phyloP scores from a whole-genome alignment of 2,888 invertebrate species.

The Pristionchus japonicus region DNA sequence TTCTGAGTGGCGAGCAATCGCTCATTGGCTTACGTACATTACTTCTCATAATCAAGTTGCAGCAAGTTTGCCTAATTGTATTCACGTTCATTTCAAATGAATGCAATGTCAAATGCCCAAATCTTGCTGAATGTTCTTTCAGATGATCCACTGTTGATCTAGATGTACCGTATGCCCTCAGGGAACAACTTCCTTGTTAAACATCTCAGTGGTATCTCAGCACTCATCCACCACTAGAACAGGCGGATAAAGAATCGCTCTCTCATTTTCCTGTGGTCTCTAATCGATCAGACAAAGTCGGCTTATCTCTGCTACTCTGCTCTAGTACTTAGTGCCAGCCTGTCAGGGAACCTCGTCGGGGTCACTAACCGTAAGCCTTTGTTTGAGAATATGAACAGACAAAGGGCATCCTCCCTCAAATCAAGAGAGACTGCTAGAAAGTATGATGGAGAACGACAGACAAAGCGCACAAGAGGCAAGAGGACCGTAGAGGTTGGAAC shows the following conservation, averaged over 20 bases:
- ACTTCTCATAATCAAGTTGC: background rate
- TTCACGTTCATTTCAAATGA: no score
- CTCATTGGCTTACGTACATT: background rate
- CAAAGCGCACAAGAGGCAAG: background rate
- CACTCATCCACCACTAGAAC: background rate
- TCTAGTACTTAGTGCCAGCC: background rate
- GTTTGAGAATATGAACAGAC: background rate
- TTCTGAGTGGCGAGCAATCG: background rate
- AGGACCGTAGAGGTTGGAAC: background rate
- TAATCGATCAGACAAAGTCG: background rate
- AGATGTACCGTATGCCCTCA: background rate
- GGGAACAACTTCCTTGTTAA: background rate
- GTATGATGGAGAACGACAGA: background rate
- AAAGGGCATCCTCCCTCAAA: background rate
- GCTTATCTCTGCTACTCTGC: background rate
- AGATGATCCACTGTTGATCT: background rate
- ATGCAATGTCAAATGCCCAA: background rate
- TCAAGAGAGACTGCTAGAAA: background rate
- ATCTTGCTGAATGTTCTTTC: background rate
- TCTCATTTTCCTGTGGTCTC: background rate
- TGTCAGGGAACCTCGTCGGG: background rate
- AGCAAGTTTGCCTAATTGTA: background rate
- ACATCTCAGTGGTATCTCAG: background rate
- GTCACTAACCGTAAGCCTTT: background rate
- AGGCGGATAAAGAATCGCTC: background rate